A percentile compares a stretch with the other conserved stretches of the same genome.
Evolutionary conservation across 2,797 vertebrate genomes (phyloP).

Genomic region (Lycodopsis pacificus): DNA sequence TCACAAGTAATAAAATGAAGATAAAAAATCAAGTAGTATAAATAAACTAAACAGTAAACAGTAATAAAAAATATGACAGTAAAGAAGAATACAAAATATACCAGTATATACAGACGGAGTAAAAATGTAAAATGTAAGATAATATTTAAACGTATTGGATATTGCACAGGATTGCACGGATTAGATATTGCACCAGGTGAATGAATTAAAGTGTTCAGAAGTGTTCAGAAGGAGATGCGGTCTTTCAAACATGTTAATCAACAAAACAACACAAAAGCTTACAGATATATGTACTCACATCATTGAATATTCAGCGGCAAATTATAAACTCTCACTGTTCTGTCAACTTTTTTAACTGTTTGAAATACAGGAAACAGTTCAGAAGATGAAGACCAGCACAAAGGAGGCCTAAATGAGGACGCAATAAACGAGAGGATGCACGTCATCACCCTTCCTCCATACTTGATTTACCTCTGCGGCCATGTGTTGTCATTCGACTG

Average conservation of each 20-base stretch:
- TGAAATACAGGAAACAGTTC: constrained; percentile 89
- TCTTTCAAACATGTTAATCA: background rate
- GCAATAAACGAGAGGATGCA: constrained; percentile 64
- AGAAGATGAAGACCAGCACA: constrained; percentile 92
- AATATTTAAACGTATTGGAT: too few relatives aligned
- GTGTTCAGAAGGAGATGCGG: too few relatives aligned
- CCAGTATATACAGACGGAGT: too few relatives aligned
- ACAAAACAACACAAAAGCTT: background rate
- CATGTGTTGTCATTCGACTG: constrained; percentile 75
- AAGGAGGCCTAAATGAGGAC: constrained; percentile 89
- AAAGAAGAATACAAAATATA: too few relatives aligned
- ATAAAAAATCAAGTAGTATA: too few relatives aligned
- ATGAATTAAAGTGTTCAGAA: too few relatives aligned
- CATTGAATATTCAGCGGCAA: background rate
- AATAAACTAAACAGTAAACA: too few relatives aligned
- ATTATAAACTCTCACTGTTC: background rate
- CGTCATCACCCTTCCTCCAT: constrained; percentile 67
- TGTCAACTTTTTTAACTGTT: constrained; percentile 9
- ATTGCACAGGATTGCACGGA: too few relatives aligned
- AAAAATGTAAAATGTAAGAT: too few relatives aligned
- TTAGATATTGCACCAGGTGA: too few relatives aligned
- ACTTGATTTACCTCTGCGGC: constrained; percentile 78
- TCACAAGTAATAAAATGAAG: too few relatives aligned
- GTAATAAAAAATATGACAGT: too few relatives aligned
- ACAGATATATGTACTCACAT: background rate